phyloP scores from a whole-genome alignment of 2,113 vertebrate species.

The Microcebus lehilahytsara region DNA sequence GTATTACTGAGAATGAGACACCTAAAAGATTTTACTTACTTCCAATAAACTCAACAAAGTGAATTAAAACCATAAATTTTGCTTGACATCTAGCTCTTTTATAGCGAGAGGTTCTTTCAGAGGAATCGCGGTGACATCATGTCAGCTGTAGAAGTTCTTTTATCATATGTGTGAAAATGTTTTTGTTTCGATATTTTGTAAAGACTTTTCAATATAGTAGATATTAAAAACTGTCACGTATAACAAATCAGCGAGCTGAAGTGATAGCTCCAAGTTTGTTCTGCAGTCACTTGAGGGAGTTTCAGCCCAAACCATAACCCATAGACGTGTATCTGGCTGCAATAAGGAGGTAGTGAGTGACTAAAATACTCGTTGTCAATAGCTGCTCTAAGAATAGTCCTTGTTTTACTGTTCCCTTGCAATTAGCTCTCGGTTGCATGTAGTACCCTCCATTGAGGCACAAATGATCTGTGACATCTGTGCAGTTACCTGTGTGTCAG shows the following conservation, averaged over 20 bases:
- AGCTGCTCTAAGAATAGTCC: not conserved
- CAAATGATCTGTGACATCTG: not conserved
- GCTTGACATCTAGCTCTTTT: not conserved
- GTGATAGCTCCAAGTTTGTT: not conserved
- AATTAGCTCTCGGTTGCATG: not conserved
- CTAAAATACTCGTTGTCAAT: not conserved
- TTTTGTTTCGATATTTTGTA: not conserved
- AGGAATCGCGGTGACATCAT: not conserved
- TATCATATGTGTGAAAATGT: not conserved
- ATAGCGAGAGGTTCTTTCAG: not conserved
- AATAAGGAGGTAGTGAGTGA: not conserved
- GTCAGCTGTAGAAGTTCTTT: not conserved
- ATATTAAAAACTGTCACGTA: not conserved
- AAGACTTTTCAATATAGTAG: not conserved
- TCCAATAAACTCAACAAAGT: not conserved
- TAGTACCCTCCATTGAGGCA: not conserved
- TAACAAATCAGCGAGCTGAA: not conserved
- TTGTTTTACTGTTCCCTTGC: not conserved
- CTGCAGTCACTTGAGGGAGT: not conserved
- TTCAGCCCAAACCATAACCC: not conserved
- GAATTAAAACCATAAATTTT: not conserved
- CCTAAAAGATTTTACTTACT: not conserved
- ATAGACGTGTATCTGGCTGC: not conserved
- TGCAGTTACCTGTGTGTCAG: not conserved
- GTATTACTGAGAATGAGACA: not conserved